These are phyloP conservation scores for Daktulosphaira vitifoliae DNA, from an alignment of 1,140 invertebrate species.

Conservation along the genomic window DNA sequence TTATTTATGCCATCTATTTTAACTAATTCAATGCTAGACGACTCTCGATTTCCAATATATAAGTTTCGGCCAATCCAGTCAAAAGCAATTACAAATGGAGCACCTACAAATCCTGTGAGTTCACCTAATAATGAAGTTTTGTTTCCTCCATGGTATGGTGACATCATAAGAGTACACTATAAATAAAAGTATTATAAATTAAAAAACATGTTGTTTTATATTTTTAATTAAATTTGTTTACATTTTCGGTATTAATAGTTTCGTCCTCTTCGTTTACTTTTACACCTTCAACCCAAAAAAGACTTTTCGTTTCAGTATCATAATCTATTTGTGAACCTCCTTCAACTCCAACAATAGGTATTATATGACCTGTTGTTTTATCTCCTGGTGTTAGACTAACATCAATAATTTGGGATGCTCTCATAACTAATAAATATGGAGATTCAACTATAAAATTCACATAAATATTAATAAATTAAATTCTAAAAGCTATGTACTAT, in stretches of 20 bases:
- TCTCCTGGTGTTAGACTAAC: slow-evolving; percentile 66
- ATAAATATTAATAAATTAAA: too few relatives aligned
- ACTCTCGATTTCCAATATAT: slow-evolving; percentile 83
- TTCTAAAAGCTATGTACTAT: too few relatives aligned
- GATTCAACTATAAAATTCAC: slow-evolving; percentile 64
- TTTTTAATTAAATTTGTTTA: slow-evolving; percentile 49
- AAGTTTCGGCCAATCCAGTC: slow-evolving; percentile 95
- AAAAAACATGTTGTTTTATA: too few relatives aligned
- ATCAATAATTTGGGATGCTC: slow-evolving; percentile 80
- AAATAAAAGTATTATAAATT: too few relatives aligned
- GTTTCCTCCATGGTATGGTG: slow-evolving; percentile 78
- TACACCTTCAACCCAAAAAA: slow-evolving; percentile 78
- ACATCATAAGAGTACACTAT: slow-evolving; percentile 75
- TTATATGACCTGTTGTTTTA: slow-evolving; percentile 64
- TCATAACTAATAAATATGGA: slow-evolving; percentile 83
- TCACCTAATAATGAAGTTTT: slow-evolving; percentile 69
- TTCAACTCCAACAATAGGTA: slow-evolving; percentile 83
- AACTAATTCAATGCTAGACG: slow-evolving; percentile 87
- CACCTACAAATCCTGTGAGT: slow-evolving; percentile 76
- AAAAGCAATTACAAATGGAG: slow-evolving; percentile 83
- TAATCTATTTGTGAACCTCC: slow-evolving; percentile 85
- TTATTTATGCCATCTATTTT: slow-evolving; percentile 74
- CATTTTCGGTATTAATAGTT: slow-evolving; percentile 37
- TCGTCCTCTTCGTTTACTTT: slow-evolving; percentile 54
- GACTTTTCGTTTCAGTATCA: slow-evolving; percentile 68